Evolutionary conservation across 2,888 invertebrate genomes (phyloP).

Genomic region (Scaptomyza polygonia): DNA sequence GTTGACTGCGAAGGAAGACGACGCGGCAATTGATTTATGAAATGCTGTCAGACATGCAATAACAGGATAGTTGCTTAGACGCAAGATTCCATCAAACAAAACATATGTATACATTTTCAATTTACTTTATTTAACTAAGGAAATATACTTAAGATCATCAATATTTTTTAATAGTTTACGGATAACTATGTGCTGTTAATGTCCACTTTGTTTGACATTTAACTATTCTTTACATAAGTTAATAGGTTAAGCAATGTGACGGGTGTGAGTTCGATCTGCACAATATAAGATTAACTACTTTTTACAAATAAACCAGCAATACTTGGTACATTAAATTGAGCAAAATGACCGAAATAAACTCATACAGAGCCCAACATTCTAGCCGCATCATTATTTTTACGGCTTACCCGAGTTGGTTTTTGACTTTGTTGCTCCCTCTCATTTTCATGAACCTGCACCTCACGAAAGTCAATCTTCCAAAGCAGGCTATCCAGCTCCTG

Average conservation of each 20-base stretch:
- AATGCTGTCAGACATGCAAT: conserved; percentile 50
- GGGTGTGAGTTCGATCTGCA: background rate
- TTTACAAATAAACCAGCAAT: background rate
- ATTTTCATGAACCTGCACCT: conserved; percentile 90
- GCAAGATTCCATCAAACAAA: background rate
- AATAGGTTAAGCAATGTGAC: background rate
- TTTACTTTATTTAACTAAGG: background rate
- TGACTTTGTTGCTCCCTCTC: conserved; percentile 85
- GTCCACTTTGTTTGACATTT: background rate
- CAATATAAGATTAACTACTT: background rate
- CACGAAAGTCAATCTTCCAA: conserved; percentile 97
- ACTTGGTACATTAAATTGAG: background rate
- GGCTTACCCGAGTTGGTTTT: conserved; percentile 82
- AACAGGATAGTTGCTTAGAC: conserved; percentile 30
- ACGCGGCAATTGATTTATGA: conserved; percentile 56
- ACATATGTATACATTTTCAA: background rate
- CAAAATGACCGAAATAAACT: background rate
- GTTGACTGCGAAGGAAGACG: conserved; percentile 83
- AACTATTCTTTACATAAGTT: background rate
- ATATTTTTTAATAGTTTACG: background rate
- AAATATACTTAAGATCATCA: background rate
- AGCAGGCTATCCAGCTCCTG: conserved; percentile 95
- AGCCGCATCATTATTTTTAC: background rate
- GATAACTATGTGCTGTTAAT: background rate
- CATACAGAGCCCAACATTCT: background rate